Percentiles rank a stretch among this genome's conserved stretches.
Conservation (phyloP, 2,888 invertebrate genomes). For the Camptogramma bilineatum region DNA sequence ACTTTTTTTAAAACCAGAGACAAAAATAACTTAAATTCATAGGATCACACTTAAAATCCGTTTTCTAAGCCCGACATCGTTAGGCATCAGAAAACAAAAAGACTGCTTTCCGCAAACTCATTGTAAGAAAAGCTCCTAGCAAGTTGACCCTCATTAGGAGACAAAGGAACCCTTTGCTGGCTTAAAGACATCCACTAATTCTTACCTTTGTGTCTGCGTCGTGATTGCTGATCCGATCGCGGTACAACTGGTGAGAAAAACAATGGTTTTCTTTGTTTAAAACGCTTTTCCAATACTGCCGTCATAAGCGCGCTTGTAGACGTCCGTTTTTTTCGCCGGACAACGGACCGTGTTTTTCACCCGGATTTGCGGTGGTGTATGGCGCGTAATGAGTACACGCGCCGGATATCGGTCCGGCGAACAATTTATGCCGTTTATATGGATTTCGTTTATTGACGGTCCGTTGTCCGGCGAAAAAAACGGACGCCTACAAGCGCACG, state of each 20-base stretch:
- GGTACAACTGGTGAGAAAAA: slow-evolving; percentile 15
- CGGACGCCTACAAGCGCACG: too few species aligned
- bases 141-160: slow-evolving; percentile 65
- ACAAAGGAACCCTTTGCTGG: slow-evolving; percentile 60
- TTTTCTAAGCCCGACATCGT: slow-evolving; percentile 36
- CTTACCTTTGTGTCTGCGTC: slow-evolving; percentile 48
- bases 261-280: slow-evolving; percentile 10
- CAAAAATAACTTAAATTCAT: slow-evolving; percentile 1
- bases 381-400: too few species aligned
- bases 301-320: too few species aligned
- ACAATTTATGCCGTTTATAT: too few species aligned
- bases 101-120: slow-evolving; percentile 50
- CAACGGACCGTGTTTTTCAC: too few species aligned
- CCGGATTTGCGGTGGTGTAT: too few species aligned
- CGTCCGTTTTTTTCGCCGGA: too few species aligned
- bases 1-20: background rate
- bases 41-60: slow-evolving; percentile 18
- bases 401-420: too few species aligned
- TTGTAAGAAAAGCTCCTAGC: slow-evolving; percentile 54
- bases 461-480: too few species aligned
- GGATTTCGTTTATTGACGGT: too few species aligned
- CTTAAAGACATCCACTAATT: slow-evolving; percentile 60
- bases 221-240: slow-evolving; percentile 53
- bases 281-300: slow-evolving; percentile 27
- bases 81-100: slow-evolving; percentile 45